Evolutionary conservation across 2,113 vertebrate species (phyloP).

Genomic region (Piprites chloris): DNA sequence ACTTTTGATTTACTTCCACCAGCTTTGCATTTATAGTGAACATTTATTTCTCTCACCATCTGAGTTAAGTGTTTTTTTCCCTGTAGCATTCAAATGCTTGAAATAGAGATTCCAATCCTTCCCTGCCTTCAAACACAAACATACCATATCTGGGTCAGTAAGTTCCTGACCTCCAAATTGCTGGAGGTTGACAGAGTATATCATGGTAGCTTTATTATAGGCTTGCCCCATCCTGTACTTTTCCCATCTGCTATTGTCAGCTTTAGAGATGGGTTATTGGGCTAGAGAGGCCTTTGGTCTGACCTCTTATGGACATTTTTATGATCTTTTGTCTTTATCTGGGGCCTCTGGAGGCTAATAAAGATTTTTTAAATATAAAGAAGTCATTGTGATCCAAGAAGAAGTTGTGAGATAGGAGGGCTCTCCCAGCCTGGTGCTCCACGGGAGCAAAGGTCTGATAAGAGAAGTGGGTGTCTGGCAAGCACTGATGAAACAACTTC

Average conservation of each 20-base stretch:
- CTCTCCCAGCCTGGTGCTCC: background rate
- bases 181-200: background rate
- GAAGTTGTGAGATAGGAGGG: background rate
- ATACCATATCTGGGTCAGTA: constrained; percentile 30
- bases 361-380: constrained; percentile 27
- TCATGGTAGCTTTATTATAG: background rate
- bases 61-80: background rate
- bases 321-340: constrained; percentile 51
- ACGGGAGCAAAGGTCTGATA: constrained; percentile 28
- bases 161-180: constrained; percentile 46
- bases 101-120: background rate
- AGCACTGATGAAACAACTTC: constrained; percentile 1
- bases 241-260: constrained; percentile 19
- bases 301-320: constrained; percentile 8
- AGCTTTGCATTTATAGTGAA: background rate
- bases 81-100: background rate
- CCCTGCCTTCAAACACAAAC: constrained; percentile 38
- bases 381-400: constrained; percentile 20
- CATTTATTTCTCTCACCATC: background rate
- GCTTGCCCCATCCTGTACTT: background rate
- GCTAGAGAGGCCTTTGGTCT: constrained; percentile 34
- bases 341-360: constrained; percentile 16
- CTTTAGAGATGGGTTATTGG: background rate
- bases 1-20: constrained; percentile 1
- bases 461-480: constrained; percentile 35